phyloP scores from a whole-genome alignment of 2,113 vertebrate genomes.

The Gracilinanus agilis region DNA sequence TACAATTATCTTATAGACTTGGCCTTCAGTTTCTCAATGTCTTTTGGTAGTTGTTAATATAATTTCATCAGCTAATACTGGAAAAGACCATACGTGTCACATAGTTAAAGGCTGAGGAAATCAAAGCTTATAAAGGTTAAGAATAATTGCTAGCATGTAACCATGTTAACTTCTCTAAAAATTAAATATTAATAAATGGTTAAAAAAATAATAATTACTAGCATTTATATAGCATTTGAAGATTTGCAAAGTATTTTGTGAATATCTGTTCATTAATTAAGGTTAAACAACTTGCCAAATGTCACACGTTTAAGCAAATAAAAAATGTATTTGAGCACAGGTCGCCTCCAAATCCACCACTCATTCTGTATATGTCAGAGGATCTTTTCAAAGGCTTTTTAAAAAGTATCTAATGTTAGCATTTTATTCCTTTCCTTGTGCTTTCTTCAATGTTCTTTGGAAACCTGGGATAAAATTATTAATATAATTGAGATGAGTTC shows the following conservation, averaged over 20 bases:
- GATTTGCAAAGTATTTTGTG: not conserved
- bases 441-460: conserved; percentile 55
- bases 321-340: not conserved
- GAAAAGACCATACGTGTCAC: not conserved
- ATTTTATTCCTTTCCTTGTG: conserved; percentile 5
- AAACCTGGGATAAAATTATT: conserved; percentile 27
- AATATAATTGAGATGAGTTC: conserved; percentile 28
- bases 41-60: not conserved
- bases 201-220: not conserved
- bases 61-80: not conserved
- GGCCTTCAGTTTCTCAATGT: not conserved
- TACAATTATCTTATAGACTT: not conserved
- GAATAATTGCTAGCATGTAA: not conserved
- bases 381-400: not conserved
- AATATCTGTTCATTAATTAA: not conserved
- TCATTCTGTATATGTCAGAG: not conserved
- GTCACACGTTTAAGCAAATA: not conserved
- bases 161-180: too few species aligned
- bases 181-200: too few species aligned
- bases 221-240: not conserved
- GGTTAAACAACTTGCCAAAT: not conserved
- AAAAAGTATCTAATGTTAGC: not conserved
- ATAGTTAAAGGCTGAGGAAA: not conserved
- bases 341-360: not conserved
- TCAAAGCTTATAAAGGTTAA: not conserved